Base-by-base conservation (phyloP, 1,140 invertebrate genomes). In the Idris sp. region DNA sequence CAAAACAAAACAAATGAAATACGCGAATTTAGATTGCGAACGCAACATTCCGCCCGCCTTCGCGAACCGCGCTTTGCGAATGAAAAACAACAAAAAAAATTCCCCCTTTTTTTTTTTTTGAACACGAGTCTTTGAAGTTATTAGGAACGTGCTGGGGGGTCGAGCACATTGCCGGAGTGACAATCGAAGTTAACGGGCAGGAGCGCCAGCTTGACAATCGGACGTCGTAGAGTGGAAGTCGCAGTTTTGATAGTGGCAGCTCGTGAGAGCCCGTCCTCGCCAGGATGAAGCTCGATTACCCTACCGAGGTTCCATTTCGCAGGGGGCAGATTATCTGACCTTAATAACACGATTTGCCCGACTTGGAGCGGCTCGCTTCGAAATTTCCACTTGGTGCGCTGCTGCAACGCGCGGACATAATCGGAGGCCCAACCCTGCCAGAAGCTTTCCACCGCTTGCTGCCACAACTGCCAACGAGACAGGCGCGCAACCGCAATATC, bases 261-360 rank as follows among this genome's bases (percentile, higher is more conserved):
- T 1, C 36, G 36, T 8, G 18, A 14, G 13, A 38, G 9, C 2
- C 16, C 36, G n/a, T 38, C 36, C 4, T 0, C 8, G 1, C 36
- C 36, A 6, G 36, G 15, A 19, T 16, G 13, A 2, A 38, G 10
- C 10, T 6, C 14, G 4, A 13, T 19, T 7, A 49, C 22, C 15
- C 46, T 4, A n/a, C 46, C 46, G 6, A 49, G 46, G 2, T 9
- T 0, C 46, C 46, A 49, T 31, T 49, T 49, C 2, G 46, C 22
- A 2, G 46, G 30, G 1, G 46, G 46, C 4, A 22, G 4, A 14
- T 35, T 35, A 2, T 19, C 30, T 2, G 8, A 9, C 2, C 2
- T 6, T n/a, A 49, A 9, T 1, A 49, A 14, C 9, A 49, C 46
- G 0, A 46, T 3, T 11, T 46, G 43, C 6, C 43, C 43, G 1